phyloP scores from a whole-genome alignment of 2,888 invertebrate species.

The Abrostola triplasia region DNA sequence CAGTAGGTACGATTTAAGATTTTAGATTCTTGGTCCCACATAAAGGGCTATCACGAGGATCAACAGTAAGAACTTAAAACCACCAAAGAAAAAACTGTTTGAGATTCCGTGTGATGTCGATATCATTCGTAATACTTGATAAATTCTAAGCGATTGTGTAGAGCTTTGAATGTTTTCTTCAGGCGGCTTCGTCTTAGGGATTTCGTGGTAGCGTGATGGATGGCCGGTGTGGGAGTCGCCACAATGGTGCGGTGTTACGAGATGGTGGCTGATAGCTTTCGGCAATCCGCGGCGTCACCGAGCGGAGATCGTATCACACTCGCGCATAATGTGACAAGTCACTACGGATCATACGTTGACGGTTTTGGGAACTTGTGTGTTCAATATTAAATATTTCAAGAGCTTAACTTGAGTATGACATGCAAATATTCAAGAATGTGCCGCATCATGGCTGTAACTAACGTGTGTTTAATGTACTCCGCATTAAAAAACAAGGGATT shows the following conservation, averaged over 20 bases:
- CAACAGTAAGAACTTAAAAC: slow-evolving; percentile 23
- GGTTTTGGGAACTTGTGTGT: slow-evolving; percentile 58
- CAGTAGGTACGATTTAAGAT: too few species aligned
- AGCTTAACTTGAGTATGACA: slow-evolving; percentile 23
- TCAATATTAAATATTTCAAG: slow-evolving; percentile 39
- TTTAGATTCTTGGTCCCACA: background rate
- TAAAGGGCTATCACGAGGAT: slow-evolving; percentile 11
- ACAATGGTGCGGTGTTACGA: slow-evolving; percentile 65
- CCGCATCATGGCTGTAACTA: slow-evolving; percentile 19
- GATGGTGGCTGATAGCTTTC: slow-evolving; percentile 77
- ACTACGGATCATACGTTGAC: slow-evolving; percentile 67
- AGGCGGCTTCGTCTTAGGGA: slow-evolving; percentile 75
- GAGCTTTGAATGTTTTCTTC: slow-evolving; percentile 49
- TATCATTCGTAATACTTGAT: slow-evolving; percentile 47
- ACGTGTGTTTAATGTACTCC: background rate
- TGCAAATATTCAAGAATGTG: slow-evolving; percentile 20
- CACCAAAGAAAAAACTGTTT: slow-evolving; percentile 42
- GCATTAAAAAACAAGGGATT: too few species aligned
- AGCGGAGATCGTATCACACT: slow-evolving; percentile 64
- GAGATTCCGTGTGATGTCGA: slow-evolving; percentile 44
- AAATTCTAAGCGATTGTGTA: slow-evolving; percentile 46
- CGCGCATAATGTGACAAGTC: slow-evolving; percentile 69
- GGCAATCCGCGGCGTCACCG: slow-evolving; percentile 82
- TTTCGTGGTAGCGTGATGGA: slow-evolving; percentile 76
- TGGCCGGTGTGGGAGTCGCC: slow-evolving; percentile 64